These are phyloP conservation scores for Acropora tenuis DNA, from an alignment of 64 coral and sea anemone genomes.

Conservation along the genomic window DNA sequence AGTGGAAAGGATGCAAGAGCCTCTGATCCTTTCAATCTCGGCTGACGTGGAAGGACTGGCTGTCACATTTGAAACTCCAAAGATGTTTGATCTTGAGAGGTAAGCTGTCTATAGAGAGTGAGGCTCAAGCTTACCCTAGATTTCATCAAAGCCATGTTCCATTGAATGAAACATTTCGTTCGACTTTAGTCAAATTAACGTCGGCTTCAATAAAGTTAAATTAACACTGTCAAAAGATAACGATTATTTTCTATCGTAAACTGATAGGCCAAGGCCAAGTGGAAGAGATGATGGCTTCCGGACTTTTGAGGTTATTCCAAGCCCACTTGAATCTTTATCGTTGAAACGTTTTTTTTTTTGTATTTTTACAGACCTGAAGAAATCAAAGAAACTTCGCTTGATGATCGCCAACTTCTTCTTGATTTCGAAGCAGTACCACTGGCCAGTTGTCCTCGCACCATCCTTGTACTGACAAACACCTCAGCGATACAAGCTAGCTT, in stretches of 20 bases:
- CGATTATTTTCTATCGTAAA: no score
- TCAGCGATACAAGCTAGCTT: conserved; percentile 83
- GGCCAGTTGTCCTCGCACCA: conserved; percentile 68
- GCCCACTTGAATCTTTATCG: no score
- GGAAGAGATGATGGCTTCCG: no score
- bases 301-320: no score
- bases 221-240: no score
- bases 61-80: conserved; percentile 89
- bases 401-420: conserved; percentile 49
- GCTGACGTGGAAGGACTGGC: conserved; percentile 78
- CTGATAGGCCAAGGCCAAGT: no score
- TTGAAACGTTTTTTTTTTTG: no score
- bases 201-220: no score
- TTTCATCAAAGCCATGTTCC: no score
- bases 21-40: conserved; percentile 74
- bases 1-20: conserved; percentile 77
- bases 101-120: not conserved
- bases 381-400: conserved; percentile 50
- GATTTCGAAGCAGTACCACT: conserved; percentile 79
- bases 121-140: no score
- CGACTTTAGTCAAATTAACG: no score
- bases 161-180: no score
- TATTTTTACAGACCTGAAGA: conserved; percentile 59
- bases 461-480: conserved; percentile 90
- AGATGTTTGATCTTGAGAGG: conserved; percentile 75